Evolutionary conservation across 2,797 vertebrate species (phyloP), one percentile per base, ranked within the genome.

Genomic region (Rhadinocentrus ornatus): DNA sequence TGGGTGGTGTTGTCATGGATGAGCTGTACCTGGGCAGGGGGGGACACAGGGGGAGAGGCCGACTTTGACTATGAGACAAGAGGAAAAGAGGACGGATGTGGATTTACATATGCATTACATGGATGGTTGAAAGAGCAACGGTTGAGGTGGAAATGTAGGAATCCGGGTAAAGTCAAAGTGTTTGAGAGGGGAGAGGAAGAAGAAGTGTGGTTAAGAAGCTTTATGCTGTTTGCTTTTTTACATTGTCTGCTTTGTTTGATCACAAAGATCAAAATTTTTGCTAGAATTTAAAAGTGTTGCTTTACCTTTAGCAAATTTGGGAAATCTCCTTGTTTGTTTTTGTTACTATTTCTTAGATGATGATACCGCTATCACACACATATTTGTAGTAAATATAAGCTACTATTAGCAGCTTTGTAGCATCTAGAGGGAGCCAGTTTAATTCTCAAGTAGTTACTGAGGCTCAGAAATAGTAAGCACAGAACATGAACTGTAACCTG

Each of bases 1-100:
- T 96, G 96, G 79, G 96, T 93, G 0, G 95, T 97, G 91, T 96
- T 96, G 92, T 99, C 97, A 0, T 97, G 96, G 91, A 99, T 99
- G 81, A 99, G 96, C 90, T 99, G 98, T 80, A 97, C 96, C 98
- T 99, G 93, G 61, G 69, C 81, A 78, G 84, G 82, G 76, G 86
- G 78, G 91, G 91, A 90, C 41, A 94, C 88, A 94, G 92, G 86
- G 89, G 92, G 78, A 94, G 90, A 92, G 89, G 87, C 85, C 76
- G 88, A 92, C 91, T 91, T 92, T 93, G 90, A 93, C 92, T 93
- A 92, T 91, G 92, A 89, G 86, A 88, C 76, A 44, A 85, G 77
- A 89, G 91, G 89, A 82, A 60, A 73, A 87, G 64, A 72, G 58
- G 83, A 87, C 72, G 35, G 79, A 89, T 75, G 86, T 74, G 86